Evolutionary conservation across 2,888 invertebrate species (phyloP).

Genomic region (Drosophila hawaiiensis): DNA sequence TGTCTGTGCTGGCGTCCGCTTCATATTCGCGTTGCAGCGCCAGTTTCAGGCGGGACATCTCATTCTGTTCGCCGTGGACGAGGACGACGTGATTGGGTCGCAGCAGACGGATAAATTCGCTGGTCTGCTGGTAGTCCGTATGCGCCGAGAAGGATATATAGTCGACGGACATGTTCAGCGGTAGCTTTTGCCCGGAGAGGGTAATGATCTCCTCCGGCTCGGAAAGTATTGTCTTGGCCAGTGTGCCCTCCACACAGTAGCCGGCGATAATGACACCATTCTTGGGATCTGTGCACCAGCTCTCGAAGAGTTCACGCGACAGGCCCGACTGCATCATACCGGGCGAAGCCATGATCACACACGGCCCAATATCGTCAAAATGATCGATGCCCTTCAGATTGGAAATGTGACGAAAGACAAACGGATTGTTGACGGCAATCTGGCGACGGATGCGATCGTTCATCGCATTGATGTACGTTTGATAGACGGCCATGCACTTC

Average conservation of each 20-base stretch:
- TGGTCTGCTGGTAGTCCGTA: conserved; percentile 90
- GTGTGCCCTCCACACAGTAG: conserved; percentile 95
- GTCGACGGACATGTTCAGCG: conserved; percentile 98
- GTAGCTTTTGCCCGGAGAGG: conserved; percentile 97
- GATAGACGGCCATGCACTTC: conserved; percentile 99
- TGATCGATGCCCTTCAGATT: conserved; percentile 98
- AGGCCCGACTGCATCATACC: conserved; percentile 99
- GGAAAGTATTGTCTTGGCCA: conserved; percentile 96
- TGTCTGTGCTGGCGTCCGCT: conserved; percentile 90
- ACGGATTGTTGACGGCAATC: conserved; percentile 99
- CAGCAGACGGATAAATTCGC: conserved; percentile 96
- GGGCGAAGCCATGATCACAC: conserved; percentile 99
- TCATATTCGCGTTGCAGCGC: conserved; percentile 93
- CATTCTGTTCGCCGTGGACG: conserved; percentile 99
- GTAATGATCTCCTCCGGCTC: conserved; percentile 99
- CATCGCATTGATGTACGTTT: conserved; percentile 99
- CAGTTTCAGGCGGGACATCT: conserved; percentile 98
- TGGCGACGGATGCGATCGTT: conserved; percentile 98
- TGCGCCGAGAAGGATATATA: conserved; percentile 99
- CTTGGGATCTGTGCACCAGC: conserved; percentile 99
- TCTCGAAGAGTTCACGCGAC: conserved; percentile 98
- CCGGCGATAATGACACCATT: conserved; percentile 99
- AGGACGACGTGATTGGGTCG: conserved; percentile 97
- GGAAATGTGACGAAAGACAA: conserved; percentile 98
- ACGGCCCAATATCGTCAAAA: conserved; percentile 99